phyloP scores from a whole-genome alignment of 2,797 vertebrate species.

The Corythornis leucogaster region DNA sequence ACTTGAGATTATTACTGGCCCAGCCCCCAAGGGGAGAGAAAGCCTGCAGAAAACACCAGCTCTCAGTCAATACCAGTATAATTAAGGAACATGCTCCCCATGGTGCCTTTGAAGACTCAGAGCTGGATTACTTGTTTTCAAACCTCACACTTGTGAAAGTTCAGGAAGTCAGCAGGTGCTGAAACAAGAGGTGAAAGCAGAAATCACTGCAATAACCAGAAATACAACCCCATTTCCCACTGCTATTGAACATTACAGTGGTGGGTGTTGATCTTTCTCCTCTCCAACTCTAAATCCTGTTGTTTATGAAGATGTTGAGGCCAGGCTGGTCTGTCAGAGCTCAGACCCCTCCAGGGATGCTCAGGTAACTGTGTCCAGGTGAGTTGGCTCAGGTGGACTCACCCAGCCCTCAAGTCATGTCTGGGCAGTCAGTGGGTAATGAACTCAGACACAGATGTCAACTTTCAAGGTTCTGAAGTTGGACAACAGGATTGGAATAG shows the following conservation, averaged over 20 bases:
- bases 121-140: not conserved
- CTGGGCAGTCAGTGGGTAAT: not conserved
- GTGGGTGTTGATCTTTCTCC: rapidly evolving
- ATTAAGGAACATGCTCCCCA: not conserved
- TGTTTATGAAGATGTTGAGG: not conserved
- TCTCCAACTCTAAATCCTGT: not conserved
- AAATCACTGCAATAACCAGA: not conserved
- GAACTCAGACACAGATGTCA: not conserved
- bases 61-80: not conserved
- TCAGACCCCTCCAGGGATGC: not conserved
- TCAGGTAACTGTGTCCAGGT: not conserved
- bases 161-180: not conserved
- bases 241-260: not conserved
- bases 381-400: not conserved
- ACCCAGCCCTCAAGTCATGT: not conserved
- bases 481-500: not conserved
- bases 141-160: not conserved
- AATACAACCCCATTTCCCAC: not conserved
- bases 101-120: not conserved
- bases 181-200: not conserved
- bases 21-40: not conserved
- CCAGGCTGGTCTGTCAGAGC: not conserved
- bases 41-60: not conserved
- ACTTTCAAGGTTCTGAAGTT: not conserved
- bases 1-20: not conserved